These are phyloP conservation scores for Planococcus citri DNA, from an alignment of 1,140 invertebrate species.

Conservation along the genomic window DNA sequence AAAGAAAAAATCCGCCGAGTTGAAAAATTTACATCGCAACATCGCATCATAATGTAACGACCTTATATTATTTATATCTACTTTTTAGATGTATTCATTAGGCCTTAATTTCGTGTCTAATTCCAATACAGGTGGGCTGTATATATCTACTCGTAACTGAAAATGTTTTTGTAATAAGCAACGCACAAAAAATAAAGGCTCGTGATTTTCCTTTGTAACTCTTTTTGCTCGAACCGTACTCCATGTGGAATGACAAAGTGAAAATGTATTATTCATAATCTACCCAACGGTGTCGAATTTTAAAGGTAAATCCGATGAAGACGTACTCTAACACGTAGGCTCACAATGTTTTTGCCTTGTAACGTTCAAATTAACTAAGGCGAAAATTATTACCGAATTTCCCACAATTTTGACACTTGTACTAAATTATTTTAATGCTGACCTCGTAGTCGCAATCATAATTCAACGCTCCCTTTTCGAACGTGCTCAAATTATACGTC, in stretches of 20 bases:
- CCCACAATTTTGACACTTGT: background rate
- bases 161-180: no score
- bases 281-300: background rate
- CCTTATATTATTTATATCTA: no score
- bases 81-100: no score
- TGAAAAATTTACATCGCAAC: no score
- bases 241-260: background rate
- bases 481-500: background rate
- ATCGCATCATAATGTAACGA: no score
- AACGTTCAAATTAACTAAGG: background rate
- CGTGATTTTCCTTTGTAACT: no score
- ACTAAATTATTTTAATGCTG: background rate
- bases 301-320: background rate
- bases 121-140: no score
- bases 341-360: background rate
- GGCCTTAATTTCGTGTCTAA: no score
- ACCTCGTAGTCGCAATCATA: background rate
- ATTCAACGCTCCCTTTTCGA: background rate
- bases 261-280: background rate
- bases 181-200: no score
- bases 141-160: no score
- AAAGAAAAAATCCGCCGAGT: no score
- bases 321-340: background rate
- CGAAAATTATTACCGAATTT: constrained; percentile 7
- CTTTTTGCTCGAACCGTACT: no score